Conservation (phyloP, 1,140 invertebrate species). For the Neodiprion lecontei region DNA sequence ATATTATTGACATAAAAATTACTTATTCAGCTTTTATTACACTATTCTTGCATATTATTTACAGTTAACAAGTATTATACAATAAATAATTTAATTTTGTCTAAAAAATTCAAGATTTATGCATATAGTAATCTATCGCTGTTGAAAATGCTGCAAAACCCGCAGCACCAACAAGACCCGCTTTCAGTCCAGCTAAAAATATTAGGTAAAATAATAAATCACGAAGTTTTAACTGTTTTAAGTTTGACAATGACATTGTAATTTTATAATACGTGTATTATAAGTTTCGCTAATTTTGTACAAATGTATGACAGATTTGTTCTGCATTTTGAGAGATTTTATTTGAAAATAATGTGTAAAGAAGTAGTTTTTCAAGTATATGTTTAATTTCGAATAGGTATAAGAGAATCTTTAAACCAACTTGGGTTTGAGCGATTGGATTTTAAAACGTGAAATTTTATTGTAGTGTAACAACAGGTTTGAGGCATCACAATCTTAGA, state of each 20-base stretch:
- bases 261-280: slow-evolving; percentile 11
- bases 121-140: slow-evolving; percentile 94
- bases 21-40: too few species aligned
- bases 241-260: slow-evolving; percentile 18
- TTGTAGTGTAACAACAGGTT: too few species aligned
- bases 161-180: slow-evolving; percentile 88
- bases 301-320: too few species aligned
- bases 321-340: too few species aligned
- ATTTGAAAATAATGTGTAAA: background rate
- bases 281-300: too few species aligned
- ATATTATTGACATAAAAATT: too few species aligned
- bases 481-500: too few species aligned
- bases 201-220: slow-evolving; percentile 34
- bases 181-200: slow-evolving; percentile 88
- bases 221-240: slow-evolving; percentile 6
- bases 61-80: background rate
- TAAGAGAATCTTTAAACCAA: too few species aligned
- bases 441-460: too few species aligned
- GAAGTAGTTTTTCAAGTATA: too few species aligned
- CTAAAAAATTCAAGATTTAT: slow-evolving; percentile 43
- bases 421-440: too few species aligned
- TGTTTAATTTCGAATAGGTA: too few species aligned
- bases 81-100: background rate
- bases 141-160: slow-evolving; percentile 97
- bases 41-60: background rate